Base-by-base conservation (phyloP, 2,113 vertebrate species). In the Camarhynchus parvulus region DNA sequence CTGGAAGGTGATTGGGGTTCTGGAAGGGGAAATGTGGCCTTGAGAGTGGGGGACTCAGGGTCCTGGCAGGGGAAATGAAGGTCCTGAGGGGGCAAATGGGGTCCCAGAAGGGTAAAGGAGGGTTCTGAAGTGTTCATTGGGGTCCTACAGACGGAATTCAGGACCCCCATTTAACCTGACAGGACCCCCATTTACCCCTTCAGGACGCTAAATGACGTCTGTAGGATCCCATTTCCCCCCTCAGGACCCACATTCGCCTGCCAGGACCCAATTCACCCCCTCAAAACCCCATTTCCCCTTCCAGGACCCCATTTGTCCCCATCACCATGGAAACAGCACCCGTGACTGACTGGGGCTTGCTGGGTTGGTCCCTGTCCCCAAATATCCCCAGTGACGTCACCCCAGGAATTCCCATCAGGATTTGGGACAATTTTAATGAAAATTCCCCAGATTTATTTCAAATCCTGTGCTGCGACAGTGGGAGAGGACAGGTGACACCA, bases 401-500 rank as follows among this genome's bases (percentile, higher is more conserved):
- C 13, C 7, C 25, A 69, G 13, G 18, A 28, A 69, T 30, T 23
- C 27, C 14, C 35, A 70, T 39, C 35, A 52, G 10, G 19, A 52
- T 30, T 39, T 39, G 9, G 19, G 18, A 21, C 66, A 37, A 5
- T 28, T 69, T 49, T 14, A 69, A 28, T 69, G 35, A 39, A 52
- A 50, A 70, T 70, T 30, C 27, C 19, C 14, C 47, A 52, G 15
- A 52, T 22, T 37, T 69, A 10, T 50, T 20, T 50, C 67, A 50
- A 69, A 37, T 14, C 6, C 24, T 2, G 1, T 6, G 4, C 4
- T 5, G 33, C 3, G 64, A 67, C 1, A 2, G 17, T 7, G n/a
- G 31, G 44, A 35, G 17, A 6, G 24, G 24, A 68, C 33, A 49
- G 10, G 33, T 35, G 66, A 35, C 33, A 49, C 12, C 24, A 49